A percentile compares a stretch with the other conserved stretches of the same genome.
These are phyloP conservation scores for Busseola fusca DNA, from an alignment of 2,888 invertebrate genomes.

Conservation along the genomic window DNA sequence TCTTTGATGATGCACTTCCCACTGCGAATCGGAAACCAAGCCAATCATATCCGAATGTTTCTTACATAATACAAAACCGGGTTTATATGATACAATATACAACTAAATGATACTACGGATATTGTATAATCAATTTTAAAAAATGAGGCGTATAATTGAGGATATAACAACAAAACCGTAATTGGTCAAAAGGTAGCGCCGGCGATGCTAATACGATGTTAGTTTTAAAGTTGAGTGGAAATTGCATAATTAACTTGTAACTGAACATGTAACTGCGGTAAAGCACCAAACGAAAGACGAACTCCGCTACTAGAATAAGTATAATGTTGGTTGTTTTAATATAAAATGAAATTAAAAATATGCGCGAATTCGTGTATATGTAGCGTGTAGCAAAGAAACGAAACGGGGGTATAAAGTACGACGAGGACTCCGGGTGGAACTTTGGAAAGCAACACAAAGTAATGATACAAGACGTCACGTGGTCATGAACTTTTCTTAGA, in stretches of 20 bases:
- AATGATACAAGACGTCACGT: not conserved
- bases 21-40: slow-evolving; percentile 12
- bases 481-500: not conserved
- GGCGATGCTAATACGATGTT: not conserved
- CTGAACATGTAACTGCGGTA: not conserved
- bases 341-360: not conserved
- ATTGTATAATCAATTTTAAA: slow-evolving; percentile 44
- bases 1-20: slow-evolving; percentile 16
- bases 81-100: slow-evolving; percentile 31
- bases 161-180: slow-evolving; percentile 42
- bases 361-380: not conserved
- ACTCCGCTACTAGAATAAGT: not conserved
- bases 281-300: not conserved
- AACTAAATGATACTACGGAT: slow-evolving; percentile 21
- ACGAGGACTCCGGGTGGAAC: not conserved
- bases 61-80: slow-evolving; percentile 42
- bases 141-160: slow-evolving; percentile 44
- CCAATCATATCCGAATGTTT: slow-evolving; percentile 3
- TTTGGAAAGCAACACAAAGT: not conserved
- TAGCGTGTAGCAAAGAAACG: not conserved
- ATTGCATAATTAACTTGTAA: slow-evolving; percentile 2
- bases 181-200: slow-evolving; percentile 24
- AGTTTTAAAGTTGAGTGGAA: not conserved
- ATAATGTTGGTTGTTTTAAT: not conserved
- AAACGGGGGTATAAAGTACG: not conserved